Percentiles rank a stretch among this genome's conserved stretches.
These are phyloP conservation scores for Pristionchus arcanus DNA, from an alignment of 2,888 invertebrate species.

Conservation along the genomic window DNA sequence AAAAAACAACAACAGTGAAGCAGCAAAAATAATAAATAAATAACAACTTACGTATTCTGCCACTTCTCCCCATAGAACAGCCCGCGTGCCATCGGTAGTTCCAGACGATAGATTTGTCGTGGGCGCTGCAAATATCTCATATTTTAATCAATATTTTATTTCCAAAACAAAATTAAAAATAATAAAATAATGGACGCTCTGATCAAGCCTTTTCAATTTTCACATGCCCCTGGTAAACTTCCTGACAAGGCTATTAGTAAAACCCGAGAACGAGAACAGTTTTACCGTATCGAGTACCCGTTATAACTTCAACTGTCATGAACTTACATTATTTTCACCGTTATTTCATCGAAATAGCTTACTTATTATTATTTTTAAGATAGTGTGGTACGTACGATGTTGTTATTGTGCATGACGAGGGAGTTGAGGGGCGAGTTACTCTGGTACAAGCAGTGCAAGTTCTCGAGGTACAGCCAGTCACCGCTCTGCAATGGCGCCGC, in stretches of 20 bases:
- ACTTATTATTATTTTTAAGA: too few species aligned
- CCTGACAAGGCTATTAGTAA: too few species aligned
- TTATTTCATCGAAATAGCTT: too few species aligned
- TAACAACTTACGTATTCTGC: not conserved
- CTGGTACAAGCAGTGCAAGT: not conserved
- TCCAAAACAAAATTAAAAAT: too few species aligned
- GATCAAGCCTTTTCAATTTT: not conserved
- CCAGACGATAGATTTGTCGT: not conserved
- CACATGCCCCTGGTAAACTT: not conserved
- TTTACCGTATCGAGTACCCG: too few species aligned
- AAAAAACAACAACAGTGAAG: not conserved
- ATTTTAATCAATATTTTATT: not conserved
- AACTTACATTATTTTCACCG: too few species aligned
- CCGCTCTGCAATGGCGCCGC: constrained; percentile 1
- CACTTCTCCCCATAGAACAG: not conserved
- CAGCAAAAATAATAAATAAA: not conserved
- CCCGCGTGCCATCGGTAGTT: not conserved
- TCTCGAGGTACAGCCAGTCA: constrained; percentile 22
- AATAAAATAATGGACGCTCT: too few species aligned
- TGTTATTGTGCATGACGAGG: not conserved
- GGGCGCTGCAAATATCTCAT: not conserved
- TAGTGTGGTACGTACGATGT: not conserved
- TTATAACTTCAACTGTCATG: too few species aligned
- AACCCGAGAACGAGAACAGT: too few species aligned
- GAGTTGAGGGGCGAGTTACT: not conserved